Base-by-base conservation (phyloP, 2,888 invertebrate genomes). In the Leptarthrus brevirostris region DNA sequence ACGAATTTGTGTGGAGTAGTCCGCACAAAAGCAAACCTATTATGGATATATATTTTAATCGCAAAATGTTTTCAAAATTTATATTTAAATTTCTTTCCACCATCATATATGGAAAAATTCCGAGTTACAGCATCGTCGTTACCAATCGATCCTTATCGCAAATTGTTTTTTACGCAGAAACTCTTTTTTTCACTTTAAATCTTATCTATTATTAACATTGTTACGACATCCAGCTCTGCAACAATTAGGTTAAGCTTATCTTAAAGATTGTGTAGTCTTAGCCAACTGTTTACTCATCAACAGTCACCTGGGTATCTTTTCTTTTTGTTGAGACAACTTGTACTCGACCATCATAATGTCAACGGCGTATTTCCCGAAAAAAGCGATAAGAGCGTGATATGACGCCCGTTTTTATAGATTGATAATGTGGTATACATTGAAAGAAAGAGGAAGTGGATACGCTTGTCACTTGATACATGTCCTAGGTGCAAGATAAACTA, bases 231-330 rank as follows among this genome's bases (percentile, higher is more conserved):
- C 18, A 49, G n/a, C 18, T 49, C 49, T 40, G 40, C 18, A 49
- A 18, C 49, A 49, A 20, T 49, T 49, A 49, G 49, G 49, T 49
- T 49, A 49, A 49, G 49, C 49, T 18, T 49, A 49, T 49, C 49
- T 49, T 6, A 12, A 49, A 12, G 18, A 49, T 49, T 49, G 49
- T 49, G 49, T 49, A 16, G 49, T 49, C 49, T 49, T 49, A 49
- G 20, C 49, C 4, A 40, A 12, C 8, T 40, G n/a, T 40, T 40
- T 40, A 40, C 40, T 40, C 40, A n/a, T 40, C 40, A 20, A 20
- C 49, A 49, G 12, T 49, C 49, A 49, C 16, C 49, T 8, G 49
- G 14, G 49, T 49, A 49, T n/a, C 49, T 49, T 49, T 49, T 49
- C 12, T 3, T 30, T 8, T 30, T 8, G 30, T 5, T 30, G 8